These are phyloP conservation scores for Fragum sueziense DNA, from an alignment of 2,888 invertebrate genomes.

Conservation along the genomic window DNA sequence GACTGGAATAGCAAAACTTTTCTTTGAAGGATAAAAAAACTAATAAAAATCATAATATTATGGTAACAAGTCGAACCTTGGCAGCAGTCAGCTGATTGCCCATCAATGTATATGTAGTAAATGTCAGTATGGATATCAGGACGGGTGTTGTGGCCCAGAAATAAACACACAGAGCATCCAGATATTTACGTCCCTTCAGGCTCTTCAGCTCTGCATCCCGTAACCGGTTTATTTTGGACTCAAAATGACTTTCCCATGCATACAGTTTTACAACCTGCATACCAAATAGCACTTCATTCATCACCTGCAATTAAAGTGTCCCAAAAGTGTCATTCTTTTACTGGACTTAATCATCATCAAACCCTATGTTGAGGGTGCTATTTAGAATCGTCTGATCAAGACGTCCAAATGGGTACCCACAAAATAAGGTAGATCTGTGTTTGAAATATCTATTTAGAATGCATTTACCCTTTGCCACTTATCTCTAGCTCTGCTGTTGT, in stretches of 20 bases:
- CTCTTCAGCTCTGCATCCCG: constrained; percentile 88
- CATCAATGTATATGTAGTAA: constrained; percentile 84
- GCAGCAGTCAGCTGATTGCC: constrained; percentile 92
- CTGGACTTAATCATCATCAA: too few species aligned
- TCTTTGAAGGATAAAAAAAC: too few species aligned
- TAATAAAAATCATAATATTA: too few species aligned
- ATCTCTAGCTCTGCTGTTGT: too few species aligned
- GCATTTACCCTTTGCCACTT: too few species aligned
- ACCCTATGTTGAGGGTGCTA: too few species aligned
- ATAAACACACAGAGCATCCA: constrained; percentile 98
- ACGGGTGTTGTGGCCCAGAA: constrained; percentile 99
- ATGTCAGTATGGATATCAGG: constrained; percentile 83
- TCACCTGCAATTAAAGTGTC: constrained; percentile 84
- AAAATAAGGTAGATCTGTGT: too few species aligned
- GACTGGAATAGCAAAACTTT: too few species aligned
- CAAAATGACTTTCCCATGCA: constrained; percentile 96
- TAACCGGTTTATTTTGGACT: constrained; percentile 85
- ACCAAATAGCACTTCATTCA: constrained; percentile 93
- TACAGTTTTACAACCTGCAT: constrained; percentile 95
- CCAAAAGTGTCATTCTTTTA: too few species aligned
- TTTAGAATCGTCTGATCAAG: too few species aligned
- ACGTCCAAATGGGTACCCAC: too few species aligned
- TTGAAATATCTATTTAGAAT: too few species aligned
- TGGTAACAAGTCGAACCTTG: constrained; percentile 87
- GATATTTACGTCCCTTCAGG: constrained; percentile 93